Evolutionary conservation across 2,113 vertebrate species (phyloP).

Genomic region (human (Homo sapiens)): GRCh38 chr7:89958001-89958500

Average conservation of each 20-base stretch:
- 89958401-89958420: background rate
- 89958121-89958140: background rate
- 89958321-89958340: background rate
- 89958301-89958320: background rate
- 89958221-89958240: background rate
- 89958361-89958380: background rate
- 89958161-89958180: background rate
- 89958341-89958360: background rate
- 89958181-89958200: background rate
- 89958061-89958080: background rate
- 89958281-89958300: background rate
- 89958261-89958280: background rate
- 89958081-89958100: background rate
- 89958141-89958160: background rate
- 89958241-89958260: background rate
- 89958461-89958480: background rate
- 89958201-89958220: background rate
- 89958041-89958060: background rate
- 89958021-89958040: background rate
- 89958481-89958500: background rate
- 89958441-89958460: background rate
- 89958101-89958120: slow-evolving; percentile 3
- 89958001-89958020: background rate
- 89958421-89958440: background rate
- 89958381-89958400: background rate